A percentile compares a stretch with the other conserved stretches of the same genome.
Conservation (phyloP, 2,797 vertebrate species). For the Eulemur coronatus region DNA sequence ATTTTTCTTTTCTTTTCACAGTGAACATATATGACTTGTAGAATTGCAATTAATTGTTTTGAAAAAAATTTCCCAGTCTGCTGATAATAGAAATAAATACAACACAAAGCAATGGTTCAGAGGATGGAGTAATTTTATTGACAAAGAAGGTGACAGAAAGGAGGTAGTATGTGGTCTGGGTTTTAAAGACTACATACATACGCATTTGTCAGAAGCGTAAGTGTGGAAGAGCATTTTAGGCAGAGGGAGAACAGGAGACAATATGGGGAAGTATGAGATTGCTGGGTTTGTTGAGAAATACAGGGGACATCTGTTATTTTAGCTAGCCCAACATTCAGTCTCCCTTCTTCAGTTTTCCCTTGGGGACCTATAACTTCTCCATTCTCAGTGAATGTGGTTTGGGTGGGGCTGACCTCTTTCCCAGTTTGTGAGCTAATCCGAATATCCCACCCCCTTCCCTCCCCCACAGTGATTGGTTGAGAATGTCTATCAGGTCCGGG, state of each 20-base stretch:
- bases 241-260: neutral
- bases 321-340: neutral
- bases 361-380: neutral
- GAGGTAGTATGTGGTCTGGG: neutral
- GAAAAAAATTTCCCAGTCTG: neutral
- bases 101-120: neutral
- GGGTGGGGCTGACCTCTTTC: neutral
- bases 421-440: neutral
- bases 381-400: neutral
- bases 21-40: neutral
- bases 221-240: neutral
- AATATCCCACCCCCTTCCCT: neutral
- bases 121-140: neutral
- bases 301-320: neutral
- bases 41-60: neutral
- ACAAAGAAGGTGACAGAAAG: neutral
- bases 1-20: neutral
- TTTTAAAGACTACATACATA: neutral
- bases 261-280: neutral
- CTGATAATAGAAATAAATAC: neutral
- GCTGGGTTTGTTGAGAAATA: neutral
- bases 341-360: neutral
- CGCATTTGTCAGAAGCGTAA: neutral
- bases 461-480: neutral
- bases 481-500: neutral